Evolutionary conservation across 2,888 invertebrate genomes (phyloP).

Genomic region (Sphecodes monilicornis): DNA sequence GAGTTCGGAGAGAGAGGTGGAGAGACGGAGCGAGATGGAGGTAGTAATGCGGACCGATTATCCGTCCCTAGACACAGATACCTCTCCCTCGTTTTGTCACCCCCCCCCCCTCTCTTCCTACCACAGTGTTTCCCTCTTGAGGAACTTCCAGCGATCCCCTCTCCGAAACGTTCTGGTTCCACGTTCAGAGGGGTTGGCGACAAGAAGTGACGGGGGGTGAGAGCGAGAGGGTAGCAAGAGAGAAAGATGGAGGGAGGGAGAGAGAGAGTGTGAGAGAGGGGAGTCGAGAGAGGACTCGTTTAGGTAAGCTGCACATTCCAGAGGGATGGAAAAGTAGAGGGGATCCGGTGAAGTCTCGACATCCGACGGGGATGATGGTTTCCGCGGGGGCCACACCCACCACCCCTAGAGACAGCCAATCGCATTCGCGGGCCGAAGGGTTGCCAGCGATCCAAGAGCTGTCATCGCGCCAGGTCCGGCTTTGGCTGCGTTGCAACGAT

Average conservation of each 20-base stretch:
- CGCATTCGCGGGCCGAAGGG: conserved; percentile 65
- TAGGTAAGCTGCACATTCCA: conserved; percentile 74
- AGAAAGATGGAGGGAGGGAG: conserved; percentile 1
- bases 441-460: conserved; percentile 72
- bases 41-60: conserved; percentile 79
- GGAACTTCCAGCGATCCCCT: conserved; percentile 51
- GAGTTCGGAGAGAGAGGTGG: neutral
- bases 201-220: neutral
- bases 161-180: conserved; percentile 38
- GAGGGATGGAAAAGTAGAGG: conserved; percentile 74
- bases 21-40: conserved; percentile 35
- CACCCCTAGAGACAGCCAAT: conserved; percentile 75
- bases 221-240: neutral
- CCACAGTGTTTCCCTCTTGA: conserved; percentile 46
- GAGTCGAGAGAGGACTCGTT: conserved; percentile 70
- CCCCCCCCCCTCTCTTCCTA: conserved; percentile 49
- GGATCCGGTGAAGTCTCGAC: conserved; percentile 69
- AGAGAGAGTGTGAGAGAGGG: conserved; percentile 2
- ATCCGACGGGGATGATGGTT: conserved; percentile 71
- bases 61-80: conserved; percentile 77
- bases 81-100: conserved; percentile 53
- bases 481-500: conserved; percentile 64
- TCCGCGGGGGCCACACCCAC: conserved; percentile 73
- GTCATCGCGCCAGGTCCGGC: conserved; percentile 67
- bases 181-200: neutral